Conservation (phyloP, 2,888 invertebrate species). For the Orchestes rusci region DNA sequence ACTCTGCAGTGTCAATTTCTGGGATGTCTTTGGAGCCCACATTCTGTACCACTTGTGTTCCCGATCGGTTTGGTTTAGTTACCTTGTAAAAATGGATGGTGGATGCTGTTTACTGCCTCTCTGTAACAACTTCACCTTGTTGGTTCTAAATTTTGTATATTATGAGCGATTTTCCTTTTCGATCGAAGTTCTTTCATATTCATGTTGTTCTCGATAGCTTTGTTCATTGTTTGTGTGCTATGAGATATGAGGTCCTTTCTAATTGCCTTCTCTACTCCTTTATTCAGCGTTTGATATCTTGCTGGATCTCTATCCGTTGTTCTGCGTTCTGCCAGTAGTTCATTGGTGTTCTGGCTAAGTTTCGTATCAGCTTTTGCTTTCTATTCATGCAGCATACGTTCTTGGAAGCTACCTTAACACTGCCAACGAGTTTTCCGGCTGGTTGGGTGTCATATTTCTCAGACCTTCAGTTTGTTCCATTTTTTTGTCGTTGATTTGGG, state of each 20-base stretch:
- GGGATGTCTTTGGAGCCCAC: conserved; percentile 5
- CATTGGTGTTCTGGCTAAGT: too few relatives aligned
- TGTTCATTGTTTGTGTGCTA: background rate
- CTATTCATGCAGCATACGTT: background rate
- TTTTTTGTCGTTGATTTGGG: conserved; percentile 3
- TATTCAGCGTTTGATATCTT: background rate
- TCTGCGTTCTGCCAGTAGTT: too few relatives aligned
- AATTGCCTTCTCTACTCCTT: background rate
- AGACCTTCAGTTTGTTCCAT: background rate
- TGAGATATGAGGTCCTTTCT: background rate
- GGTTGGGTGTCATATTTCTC: background rate
- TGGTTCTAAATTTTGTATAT: conserved; percentile 5
- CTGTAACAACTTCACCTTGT: conserved; percentile 3
- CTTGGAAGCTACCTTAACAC: background rate
- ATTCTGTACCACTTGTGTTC: conserved; percentile 3
- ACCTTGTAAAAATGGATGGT: background rate
- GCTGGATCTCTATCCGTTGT: background rate
- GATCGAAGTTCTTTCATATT: conserved; percentile 3
- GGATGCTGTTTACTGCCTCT: background rate
- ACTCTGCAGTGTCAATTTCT: conserved; percentile 4
- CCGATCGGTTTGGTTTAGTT: background rate
- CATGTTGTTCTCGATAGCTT: conserved; percentile 2
- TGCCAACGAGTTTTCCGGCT: conserved; percentile 1
- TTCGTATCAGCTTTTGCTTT: background rate
- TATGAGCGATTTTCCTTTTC: conserved; percentile 3